phyloP scores from a whole-genome alignment of 2,113 vertebrate species.

The Saguinus imperator region DNA sequence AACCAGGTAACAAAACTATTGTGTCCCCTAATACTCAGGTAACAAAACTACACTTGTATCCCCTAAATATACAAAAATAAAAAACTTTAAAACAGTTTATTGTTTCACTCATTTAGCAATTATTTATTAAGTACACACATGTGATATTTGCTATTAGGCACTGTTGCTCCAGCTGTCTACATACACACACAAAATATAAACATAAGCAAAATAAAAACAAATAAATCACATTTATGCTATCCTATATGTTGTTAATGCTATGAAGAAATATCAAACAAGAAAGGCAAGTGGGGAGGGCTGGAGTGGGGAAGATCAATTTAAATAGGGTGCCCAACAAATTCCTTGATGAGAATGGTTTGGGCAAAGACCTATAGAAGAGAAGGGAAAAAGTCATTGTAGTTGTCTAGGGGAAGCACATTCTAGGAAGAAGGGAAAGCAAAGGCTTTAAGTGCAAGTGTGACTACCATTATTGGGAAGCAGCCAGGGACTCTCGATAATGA shows the following conservation, averaged over 20 bases:
- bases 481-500: background rate
- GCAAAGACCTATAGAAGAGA: background rate
- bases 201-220: background rate
- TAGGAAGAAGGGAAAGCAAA: background rate
- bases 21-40: too few relatives aligned
- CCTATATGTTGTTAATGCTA: background rate
- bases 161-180: background rate
- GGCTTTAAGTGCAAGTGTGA: background rate
- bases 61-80: too few relatives aligned
- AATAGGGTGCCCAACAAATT: background rate
- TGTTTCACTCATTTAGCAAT: background rate
- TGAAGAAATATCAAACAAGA: background rate
- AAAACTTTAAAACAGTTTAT: background rate
- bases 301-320: background rate
- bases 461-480: background rate
- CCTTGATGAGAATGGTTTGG: background rate
- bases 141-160: background rate
- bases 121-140: background rate
- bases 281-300: background rate
- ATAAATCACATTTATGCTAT: background rate
- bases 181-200: background rate
- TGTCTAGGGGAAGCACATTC: background rate
- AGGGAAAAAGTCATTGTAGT: background rate
- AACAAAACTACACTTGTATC: too few relatives aligned
- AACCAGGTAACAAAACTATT: too few relatives aligned